These are phyloP conservation scores for Ambastaia sidthimunki DNA, from an alignment of 2,797 vertebrate species.

Conservation along the genomic window DNA sequence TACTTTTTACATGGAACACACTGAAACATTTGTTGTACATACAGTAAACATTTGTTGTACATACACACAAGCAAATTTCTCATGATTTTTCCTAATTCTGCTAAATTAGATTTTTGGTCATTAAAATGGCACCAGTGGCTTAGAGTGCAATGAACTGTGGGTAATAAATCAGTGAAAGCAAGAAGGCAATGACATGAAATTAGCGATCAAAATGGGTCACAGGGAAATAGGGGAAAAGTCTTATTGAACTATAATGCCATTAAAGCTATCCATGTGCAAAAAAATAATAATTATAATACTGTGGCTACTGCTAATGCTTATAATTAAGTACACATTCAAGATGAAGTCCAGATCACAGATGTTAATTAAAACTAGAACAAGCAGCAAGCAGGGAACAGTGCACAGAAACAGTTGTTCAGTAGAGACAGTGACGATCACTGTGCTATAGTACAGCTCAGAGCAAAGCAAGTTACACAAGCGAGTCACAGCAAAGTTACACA, in stretches of 20 bases:
- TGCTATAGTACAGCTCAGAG: too few relatives aligned
- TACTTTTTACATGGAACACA: too few relatives aligned
- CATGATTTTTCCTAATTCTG: constrained; percentile 40
- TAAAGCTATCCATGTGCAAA: constrained; percentile 32
- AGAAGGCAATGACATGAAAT: constrained; percentile 32
- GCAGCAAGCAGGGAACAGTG: neutral
- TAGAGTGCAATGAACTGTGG: constrained; percentile 42
- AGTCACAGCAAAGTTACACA: too few relatives aligned
- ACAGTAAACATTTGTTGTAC: constrained; percentile 5
- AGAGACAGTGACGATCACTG: neutral
- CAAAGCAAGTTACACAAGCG: too few relatives aligned
- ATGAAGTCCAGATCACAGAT: constrained; percentile 13
- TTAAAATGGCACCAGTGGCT: constrained; percentile 57
- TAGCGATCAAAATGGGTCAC: constrained; percentile 24
- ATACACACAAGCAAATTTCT: constrained; percentile 20
- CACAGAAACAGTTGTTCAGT: neutral
- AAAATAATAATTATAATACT: constrained; percentile 18
- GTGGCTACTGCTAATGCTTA: constrained; percentile 8
- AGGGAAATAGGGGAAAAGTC: neutral
- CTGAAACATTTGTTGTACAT: constrained; percentile 11
- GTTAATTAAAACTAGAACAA: constrained; percentile 22
- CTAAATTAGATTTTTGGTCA: constrained; percentile 51
- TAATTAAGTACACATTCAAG: constrained; percentile 13
- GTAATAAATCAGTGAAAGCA: constrained; percentile 34
- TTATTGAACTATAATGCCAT: constrained; percentile 22